Evolutionary conservation across 2,888 invertebrate genomes (phyloP).

Genomic region (Ferrisia virgata): DNA sequence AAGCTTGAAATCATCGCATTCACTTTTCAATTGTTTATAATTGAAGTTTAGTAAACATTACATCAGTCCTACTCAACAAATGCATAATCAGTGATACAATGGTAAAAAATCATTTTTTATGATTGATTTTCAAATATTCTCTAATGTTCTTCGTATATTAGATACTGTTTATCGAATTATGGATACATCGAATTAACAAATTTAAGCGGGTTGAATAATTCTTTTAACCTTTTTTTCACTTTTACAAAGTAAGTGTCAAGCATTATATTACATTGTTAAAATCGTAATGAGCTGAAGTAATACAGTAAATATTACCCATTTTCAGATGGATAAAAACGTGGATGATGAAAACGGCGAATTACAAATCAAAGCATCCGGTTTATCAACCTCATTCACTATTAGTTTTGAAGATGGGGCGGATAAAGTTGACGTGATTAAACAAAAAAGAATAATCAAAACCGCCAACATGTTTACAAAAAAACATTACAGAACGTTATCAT

Average conservation of each 20-base stretch:
- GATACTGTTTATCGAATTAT: not conserved
- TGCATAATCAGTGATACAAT: not conserved
- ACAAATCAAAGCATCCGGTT: constrained; percentile 6
- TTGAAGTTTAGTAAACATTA: not conserved
- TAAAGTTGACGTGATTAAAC: not conserved
- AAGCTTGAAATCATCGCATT: not conserved
- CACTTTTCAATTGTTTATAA: constrained; percentile 12
- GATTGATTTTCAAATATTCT: not conserved
- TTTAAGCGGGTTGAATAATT: not conserved
- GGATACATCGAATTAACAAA: not conserved
- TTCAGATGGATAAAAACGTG: not conserved
- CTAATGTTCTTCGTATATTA: not conserved
- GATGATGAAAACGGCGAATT: not conserved
- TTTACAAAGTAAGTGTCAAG: not conserved
- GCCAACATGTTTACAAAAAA: constrained; percentile 49
- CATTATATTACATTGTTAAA: not conserved
- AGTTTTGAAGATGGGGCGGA: constrained; percentile 35
- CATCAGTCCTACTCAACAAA: not conserved
- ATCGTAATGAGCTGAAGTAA: no score
- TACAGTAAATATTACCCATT: no score
- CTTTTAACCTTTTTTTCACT: not conserved
- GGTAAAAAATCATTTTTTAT: constrained; percentile 4
- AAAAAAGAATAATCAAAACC: constrained; percentile 34
- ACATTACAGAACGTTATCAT: constrained; percentile 50
- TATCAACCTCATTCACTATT: constrained; percentile 29